Base-by-base conservation (phyloP, 2,797 vertebrate species). In the Brotogeris chrysoptera region DNA sequence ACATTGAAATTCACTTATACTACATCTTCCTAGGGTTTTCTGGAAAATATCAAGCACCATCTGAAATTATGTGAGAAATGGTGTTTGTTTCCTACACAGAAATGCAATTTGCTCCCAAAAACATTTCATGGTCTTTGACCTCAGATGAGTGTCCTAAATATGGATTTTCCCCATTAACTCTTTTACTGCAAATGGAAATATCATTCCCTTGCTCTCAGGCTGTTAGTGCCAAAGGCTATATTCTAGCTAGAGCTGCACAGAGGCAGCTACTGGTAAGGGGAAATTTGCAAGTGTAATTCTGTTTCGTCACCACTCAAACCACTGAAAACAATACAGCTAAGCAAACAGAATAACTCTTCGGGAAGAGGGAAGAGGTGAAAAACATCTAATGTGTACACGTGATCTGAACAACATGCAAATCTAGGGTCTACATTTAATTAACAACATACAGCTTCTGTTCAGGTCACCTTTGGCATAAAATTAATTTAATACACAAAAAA, bases 271-370 rank as follows among this genome's bases (percentile, higher is more conserved):
- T 1, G 5, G 84, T 73, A 82, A 64, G 44, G 49, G 38, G n/a
- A 69, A 76, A 94, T 92, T 65, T 90, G 80, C 77, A 94, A 95
- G 49, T 95, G 23, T 94, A 91, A 95, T 95, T 90, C 53, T 83
- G n/a, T 88, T 95, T 95, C 90, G 36, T 79, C 80, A 92, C 36
- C 23, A 44, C 50, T 84, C 46, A 90, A 90, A 90, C 6, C 43
- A 63, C 70, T 52, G 66, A 91, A 80, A 88, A 87, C 52, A 74
- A 83, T 38, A 74, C 57, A 87, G 49, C 27, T 52, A 82, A 49
- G 46, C 25, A 92, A 94, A 72, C 14, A 80, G n/a, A 79, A 63
- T 13, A 74, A 71, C 4, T 38, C 82, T 10, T 57, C 21, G 34
- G 28, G 16, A 76, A 68, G 18, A 77, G 16, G 52, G 18, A 30